These are phyloP conservation scores for Dasyornis broadbenti DNA, from an alignment of 2,113 vertebrate genomes.

Conservation along the genomic window DNA sequence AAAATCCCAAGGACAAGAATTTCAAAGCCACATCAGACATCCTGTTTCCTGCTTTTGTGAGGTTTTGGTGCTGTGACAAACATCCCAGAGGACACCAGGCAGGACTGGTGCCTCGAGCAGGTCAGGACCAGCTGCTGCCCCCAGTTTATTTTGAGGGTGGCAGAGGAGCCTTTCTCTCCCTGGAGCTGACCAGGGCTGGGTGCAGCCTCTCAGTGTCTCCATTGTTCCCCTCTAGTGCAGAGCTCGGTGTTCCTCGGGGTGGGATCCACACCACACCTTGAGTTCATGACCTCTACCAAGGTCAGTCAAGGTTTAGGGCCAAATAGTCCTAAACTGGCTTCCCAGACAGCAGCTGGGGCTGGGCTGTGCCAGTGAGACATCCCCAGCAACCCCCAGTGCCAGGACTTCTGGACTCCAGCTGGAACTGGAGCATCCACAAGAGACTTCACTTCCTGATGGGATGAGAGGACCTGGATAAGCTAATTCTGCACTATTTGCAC, in stretches of 20 bases:
- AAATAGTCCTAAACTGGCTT: neutral
- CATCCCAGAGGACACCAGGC: neutral
- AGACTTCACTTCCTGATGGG: neutral
- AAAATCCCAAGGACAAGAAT: neutral
- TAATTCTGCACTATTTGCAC: neutral
- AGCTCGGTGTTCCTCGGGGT: fast-evolving
- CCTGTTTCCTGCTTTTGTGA: neutral
- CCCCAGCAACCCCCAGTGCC: neutral
- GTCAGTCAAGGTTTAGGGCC: neutral
- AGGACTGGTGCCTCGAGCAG: neutral
- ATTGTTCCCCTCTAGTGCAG: fast-evolving
- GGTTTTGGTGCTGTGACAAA: neutral
- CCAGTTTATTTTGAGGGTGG: fast-evolving
- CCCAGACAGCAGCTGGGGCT: neutral
- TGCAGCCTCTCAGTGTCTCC: fast-evolving
- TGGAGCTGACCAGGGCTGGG: neutral
- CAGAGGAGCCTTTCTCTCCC: neutral
- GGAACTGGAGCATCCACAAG: neutral
- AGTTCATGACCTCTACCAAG: neutral
- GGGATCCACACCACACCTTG: neutral
- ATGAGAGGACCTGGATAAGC: neutral
- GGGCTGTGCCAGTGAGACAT: fast-evolving
- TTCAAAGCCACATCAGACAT: neutral
- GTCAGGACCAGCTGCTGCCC: neutral
- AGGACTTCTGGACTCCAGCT: neutral